These are phyloP conservation scores for Dermatemys mawii DNA, from an alignment of 2,113 vertebrate species.

Conservation along the genomic window DNA sequence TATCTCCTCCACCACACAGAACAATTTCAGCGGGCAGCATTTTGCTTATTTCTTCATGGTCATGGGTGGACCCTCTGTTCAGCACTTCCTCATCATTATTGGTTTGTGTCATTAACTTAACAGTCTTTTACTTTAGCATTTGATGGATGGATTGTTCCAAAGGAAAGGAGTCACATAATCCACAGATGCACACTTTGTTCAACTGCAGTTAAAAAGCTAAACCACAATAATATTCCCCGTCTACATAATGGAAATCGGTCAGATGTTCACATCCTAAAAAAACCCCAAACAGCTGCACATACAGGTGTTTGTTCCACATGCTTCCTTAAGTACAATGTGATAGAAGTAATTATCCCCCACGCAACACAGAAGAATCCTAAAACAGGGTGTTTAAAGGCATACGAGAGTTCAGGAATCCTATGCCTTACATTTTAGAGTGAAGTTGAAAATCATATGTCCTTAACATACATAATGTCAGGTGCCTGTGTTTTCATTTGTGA, in stretches of 20 bases:
- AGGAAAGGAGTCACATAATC: slow-evolving; percentile 21
- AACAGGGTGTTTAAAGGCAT: slow-evolving; percentile 47
- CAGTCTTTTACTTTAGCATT: background rate
- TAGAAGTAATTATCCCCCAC: slow-evolving; percentile 68
- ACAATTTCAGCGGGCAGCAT: background rate
- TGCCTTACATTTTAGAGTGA: slow-evolving; percentile 32
- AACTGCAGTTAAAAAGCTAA: slow-evolving; percentile 51
- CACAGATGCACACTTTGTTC: slow-evolving; percentile 38
- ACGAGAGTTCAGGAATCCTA: slow-evolving; percentile 19
- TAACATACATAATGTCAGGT: background rate
- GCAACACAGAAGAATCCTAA: slow-evolving; percentile 52
- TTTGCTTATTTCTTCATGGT: background rate
- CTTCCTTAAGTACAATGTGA: slow-evolving; percentile 54
- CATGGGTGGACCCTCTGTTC: background rate
- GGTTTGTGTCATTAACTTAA: background rate
- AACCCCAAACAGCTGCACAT: slow-evolving; percentile 39
- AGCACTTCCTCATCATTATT: background rate
- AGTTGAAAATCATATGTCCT: slow-evolving; percentile 46
- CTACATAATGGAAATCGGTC: slow-evolving; percentile 57
- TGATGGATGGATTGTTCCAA: slow-evolving; percentile 17
- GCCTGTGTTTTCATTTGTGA: background rate
- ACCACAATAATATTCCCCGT: slow-evolving; percentile 2
- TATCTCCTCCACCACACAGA: background rate
- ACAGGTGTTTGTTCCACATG: slow-evolving; percentile 72
- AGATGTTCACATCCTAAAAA: slow-evolving; percentile 57